A percentile compares a stretch with the other conserved stretches of the same genome.
Evolutionary conservation across 2,797 vertebrate genomes (phyloP).

Genomic region (Buphagus erythrorhynchus): DNA sequence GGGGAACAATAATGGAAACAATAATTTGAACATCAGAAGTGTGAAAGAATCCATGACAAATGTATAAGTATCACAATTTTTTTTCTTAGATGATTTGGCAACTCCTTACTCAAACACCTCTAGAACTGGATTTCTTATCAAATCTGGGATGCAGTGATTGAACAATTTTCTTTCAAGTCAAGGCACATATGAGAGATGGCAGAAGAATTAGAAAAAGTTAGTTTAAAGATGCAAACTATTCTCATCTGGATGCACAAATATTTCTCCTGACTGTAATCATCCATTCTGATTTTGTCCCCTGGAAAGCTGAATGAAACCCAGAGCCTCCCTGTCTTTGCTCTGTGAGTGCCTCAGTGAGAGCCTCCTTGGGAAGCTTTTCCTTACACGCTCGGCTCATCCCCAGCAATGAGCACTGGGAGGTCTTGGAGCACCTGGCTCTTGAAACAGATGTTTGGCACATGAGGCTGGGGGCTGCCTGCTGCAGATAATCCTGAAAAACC

Average conservation of each 20-base stretch:
- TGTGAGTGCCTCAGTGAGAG: neutral
- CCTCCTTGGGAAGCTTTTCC: neutral
- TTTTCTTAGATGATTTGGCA: neutral
- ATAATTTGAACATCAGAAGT: neutral
- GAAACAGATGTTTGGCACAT: constrained; percentile 4
- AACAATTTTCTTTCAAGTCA: neutral
- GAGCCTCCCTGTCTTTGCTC: neutral
- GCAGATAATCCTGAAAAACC: constrained; percentile 10
- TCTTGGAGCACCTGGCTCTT: neutral
- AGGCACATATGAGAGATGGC: neutral
- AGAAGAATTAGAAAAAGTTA: neutral
- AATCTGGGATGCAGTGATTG: neutral
- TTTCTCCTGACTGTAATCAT: neutral
- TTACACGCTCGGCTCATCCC: rapidly evolving
- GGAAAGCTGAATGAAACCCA: neutral
- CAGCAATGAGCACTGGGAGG: neutral
- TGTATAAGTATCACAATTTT: neutral
- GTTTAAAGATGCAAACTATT: neutral
- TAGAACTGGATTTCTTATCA: neutral
- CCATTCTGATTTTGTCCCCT: neutral
- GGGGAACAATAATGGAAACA: neutral
- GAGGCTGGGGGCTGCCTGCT: neutral
- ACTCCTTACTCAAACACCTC: neutral
- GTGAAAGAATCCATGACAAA: neutral
- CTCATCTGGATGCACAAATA: neutral